Percentiles rank a stretch among this genome's conserved stretches.
Conservation (phyloP, 2,113 vertebrate species). For the Hippocampus abdominalis region DNA sequence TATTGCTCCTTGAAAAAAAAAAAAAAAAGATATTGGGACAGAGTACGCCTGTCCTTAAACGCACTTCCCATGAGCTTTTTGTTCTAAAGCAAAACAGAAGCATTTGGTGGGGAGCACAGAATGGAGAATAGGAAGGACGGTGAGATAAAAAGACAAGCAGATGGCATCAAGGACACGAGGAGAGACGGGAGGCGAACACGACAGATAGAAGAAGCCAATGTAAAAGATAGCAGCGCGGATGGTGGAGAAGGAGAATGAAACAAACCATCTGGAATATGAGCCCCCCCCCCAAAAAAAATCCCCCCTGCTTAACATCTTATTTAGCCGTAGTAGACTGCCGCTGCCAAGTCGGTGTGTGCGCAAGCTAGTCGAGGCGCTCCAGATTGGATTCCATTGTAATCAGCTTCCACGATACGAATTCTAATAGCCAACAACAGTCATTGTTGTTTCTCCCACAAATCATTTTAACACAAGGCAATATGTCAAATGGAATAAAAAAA, state of each 20-base stretch:
- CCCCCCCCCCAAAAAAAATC: constrained; percentile 5
- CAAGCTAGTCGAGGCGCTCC: constrained; percentile 2
- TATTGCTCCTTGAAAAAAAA: background rate
- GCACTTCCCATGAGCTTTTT: constrained; percentile 9
- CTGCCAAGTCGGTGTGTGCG: constrained; percentile 27
- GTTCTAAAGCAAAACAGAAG: constrained; percentile 19
- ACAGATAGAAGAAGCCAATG: constrained; percentile 7
- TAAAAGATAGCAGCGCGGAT: background rate
- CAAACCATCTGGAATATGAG: constrained; percentile 49
- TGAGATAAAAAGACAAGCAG: constrained; percentile 27
- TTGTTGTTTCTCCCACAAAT: background rate
- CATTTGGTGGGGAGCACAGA: constrained; percentile 16
- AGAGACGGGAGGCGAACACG: constrained; percentile 12
- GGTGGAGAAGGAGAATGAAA: constrained; percentile 29
- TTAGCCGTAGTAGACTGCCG: constrained; percentile 24
- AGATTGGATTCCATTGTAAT: constrained; percentile 26
- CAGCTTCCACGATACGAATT: constrained; percentile 21
- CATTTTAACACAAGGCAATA: constrained; percentile 3
- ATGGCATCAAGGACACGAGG: constrained; percentile 31
- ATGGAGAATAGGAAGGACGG: constrained; percentile 5
- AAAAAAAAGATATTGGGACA: background rate
- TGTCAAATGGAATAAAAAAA: background rate
- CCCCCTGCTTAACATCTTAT: constrained; percentile 30
- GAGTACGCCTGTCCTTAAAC: constrained; percentile 6
- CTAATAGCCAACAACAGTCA: constrained; percentile 20